Percentiles rank a stretch among this genome's conserved stretches.
Conservation (phyloP, 2,888 invertebrate species). For the Rhagonycha lutea region DNA sequence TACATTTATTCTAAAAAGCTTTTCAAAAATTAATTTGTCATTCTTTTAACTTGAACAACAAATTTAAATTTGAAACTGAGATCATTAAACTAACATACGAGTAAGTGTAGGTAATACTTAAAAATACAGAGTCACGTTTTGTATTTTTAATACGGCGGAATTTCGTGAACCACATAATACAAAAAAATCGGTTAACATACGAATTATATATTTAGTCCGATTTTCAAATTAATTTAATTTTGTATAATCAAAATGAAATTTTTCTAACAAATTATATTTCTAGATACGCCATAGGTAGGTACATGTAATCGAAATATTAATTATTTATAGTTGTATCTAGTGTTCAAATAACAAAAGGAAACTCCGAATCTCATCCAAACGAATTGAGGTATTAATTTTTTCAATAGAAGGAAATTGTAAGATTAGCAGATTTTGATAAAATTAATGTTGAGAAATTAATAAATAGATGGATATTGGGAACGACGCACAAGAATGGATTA, state of each 20-base stretch:
- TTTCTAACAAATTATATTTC: too few relatives aligned
- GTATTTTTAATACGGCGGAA: background rate
- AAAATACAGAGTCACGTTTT: background rate
- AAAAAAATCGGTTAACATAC: background rate
- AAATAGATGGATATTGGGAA: too few relatives aligned
- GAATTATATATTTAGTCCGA: background rate
- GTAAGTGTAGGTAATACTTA: background rate
- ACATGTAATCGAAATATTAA: too few relatives aligned
- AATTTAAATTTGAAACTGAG: background rate
- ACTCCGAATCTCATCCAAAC: too few relatives aligned
- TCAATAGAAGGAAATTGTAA: too few relatives aligned
- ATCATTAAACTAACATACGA: background rate
- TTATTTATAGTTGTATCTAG: too few relatives aligned
- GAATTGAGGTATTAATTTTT: too few relatives aligned
- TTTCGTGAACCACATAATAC: background rate
- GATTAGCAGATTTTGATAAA: too few relatives aligned
- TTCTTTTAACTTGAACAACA: background rate
- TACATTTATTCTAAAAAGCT: background rate
- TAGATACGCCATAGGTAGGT: too few relatives aligned
- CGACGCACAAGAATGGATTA: too few relatives aligned
- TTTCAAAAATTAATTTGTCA: background rate
- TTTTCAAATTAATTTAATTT: background rate
- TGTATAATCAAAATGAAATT: background rate
- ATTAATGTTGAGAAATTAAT: too few relatives aligned
- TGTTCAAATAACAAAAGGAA: too few relatives aligned